Percentiles rank a stretch among this genome's conserved stretches.
These are phyloP conservation scores for Ciconia nigra DNA, from an alignment of 2,797 vertebrate genomes.

Conservation along the genomic window DNA sequence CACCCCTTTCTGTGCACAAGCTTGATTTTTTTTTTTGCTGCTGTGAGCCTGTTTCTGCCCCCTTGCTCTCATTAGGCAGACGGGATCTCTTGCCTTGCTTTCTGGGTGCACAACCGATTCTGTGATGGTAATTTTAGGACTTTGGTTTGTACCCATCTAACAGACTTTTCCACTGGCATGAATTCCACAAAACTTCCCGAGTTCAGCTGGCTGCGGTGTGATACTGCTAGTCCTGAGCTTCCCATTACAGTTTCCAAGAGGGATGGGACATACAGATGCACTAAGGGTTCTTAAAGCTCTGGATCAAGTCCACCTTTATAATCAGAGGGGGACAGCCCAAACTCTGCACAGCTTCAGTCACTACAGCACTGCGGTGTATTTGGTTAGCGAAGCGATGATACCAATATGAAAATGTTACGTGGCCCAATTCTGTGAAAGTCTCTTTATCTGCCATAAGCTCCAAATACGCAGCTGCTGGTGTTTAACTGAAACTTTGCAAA, in stretches of 20 bases:
- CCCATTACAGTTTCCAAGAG: background rate
- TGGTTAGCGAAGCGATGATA: background rate
- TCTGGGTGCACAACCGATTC: background rate
- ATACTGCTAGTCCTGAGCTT: background rate
- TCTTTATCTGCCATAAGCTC: background rate
- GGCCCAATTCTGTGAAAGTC: background rate
- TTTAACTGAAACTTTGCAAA: slow-evolving; percentile 18
- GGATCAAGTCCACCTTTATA: background rate
- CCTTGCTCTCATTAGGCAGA: background rate
- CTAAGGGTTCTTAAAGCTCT: background rate
- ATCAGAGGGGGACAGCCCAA: background rate
- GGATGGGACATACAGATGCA: accelerated
- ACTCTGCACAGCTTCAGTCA: background rate
- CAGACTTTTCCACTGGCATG: background rate
- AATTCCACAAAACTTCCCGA: background rate
- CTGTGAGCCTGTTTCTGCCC: background rate
- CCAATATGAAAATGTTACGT: background rate
- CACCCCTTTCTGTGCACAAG: background rate
- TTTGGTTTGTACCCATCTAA: background rate
- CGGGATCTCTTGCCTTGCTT: background rate
- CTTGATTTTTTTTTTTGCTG: background rate
- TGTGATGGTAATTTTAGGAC: background rate
- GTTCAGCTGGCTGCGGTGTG: background rate
- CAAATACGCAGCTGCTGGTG: background rate
- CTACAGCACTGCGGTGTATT: background rate